A percentile compares a stretch with the other conserved stretches of the same genome.
These are phyloP conservation scores for Drosophila mayaguana DNA, from an alignment of 2,888 invertebrate genomes.

Conservation along the genomic window DNA sequence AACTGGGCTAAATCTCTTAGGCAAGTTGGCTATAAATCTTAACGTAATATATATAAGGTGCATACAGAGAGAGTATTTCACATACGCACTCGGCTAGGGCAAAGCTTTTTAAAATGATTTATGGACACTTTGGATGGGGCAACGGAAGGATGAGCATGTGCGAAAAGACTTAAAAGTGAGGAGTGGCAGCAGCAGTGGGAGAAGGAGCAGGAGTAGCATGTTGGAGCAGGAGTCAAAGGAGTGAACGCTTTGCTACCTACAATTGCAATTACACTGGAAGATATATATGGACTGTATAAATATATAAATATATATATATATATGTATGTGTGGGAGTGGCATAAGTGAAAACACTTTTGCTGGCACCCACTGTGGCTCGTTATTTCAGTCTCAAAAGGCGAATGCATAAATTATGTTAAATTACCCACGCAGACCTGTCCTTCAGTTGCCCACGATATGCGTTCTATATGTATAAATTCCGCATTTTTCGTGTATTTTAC, in stretches of 20 bases:
- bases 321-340: not conserved
- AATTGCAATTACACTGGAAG: slow-evolving; percentile 65
- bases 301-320: not conserved
- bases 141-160: slow-evolving; percentile 56
- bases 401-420: slow-evolving; percentile 78
- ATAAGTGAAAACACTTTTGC: slow-evolving; percentile 31
- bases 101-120: slow-evolving; percentile 76
- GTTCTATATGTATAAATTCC: not conserved
- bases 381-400: slow-evolving; percentile 67
- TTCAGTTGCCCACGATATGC: slow-evolving; percentile 6
- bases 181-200: not conserved
- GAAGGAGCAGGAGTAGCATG: not conserved
- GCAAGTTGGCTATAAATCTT: slow-evolving; percentile 64
- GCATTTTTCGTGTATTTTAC: slow-evolving; percentile 48
- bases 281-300: slow-evolving; percentile 8
- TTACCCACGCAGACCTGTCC: slow-evolving; percentile 51
- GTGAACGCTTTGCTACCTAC: slow-evolving; percentile 58
- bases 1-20: slow-evolving; percentile 53
- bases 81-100: slow-evolving; percentile 62
- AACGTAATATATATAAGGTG: slow-evolving; percentile 61
- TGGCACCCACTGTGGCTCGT: slow-evolving; percentile 43
- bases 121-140: slow-evolving; percentile 32
- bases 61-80: slow-evolving; percentile 60
- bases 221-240: not conserved
- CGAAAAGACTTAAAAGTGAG: slow-evolving; percentile 31